Conservation (phyloP, 2,113 vertebrate species). For the Phocoena phocoena region DNA sequence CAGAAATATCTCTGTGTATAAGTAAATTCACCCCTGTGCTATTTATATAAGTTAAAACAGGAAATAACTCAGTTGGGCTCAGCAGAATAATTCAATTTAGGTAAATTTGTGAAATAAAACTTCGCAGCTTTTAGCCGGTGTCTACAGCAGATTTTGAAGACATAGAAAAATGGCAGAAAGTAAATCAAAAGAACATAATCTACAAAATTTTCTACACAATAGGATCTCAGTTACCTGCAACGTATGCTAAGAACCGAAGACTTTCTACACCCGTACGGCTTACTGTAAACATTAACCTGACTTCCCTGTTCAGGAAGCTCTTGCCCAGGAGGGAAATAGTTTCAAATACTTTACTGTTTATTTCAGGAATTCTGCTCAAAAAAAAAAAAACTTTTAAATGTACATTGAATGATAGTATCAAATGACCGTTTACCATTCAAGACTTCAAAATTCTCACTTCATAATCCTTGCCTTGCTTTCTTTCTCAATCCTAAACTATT, state of each 20-base stretch:
- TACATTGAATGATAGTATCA: not conserved
- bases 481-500: not conserved
- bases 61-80: not conserved
- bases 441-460: not conserved
- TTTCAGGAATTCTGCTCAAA: not conserved
- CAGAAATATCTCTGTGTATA: not conserved
- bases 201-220: not conserved
- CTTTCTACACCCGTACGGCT: not conserved
- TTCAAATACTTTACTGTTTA: not conserved
- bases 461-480: not conserved
- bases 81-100: not conserved
- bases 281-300: not conserved
- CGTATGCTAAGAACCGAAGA: not conserved
- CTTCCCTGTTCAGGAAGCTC: not conserved
- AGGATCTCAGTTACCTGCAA: not conserved
- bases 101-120: not conserved
- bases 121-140: not conserved
- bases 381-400: not conserved
- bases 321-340: not conserved
- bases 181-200: not conserved
- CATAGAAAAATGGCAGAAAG: not conserved
- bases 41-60: not conserved
- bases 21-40: not conserved
- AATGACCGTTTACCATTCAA: not conserved
- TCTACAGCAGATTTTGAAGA: not conserved